Base-by-base conservation (phyloP, 2,113 vertebrate species). In the Nothobranchius kuhntae region DNA sequence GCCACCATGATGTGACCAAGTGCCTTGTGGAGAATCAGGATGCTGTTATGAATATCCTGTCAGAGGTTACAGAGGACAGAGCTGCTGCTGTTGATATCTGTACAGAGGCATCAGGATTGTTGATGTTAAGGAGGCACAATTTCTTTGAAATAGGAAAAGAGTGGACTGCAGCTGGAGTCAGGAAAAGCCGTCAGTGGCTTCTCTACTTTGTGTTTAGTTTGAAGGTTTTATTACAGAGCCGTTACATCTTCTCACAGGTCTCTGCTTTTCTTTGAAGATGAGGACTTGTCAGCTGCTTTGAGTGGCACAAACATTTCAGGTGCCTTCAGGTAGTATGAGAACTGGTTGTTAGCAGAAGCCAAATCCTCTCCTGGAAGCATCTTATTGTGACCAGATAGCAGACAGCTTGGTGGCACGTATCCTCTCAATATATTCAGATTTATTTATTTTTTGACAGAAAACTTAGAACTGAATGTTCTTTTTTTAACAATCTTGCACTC, bases 191-290 rank as follows among this genome's bases (percentile, higher is more conserved):
- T 46, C 36, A 50, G 53, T 70, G 52, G 47, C 17, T 63, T 56
- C 15, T 47, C 64, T 15, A 56, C 38, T 47, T 24, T 44, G 26
- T 14, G 26, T 75, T 71, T 67, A 42, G 51, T 71, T 62, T 62
- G 11, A 38, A 0, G 12, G 24, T 45, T 57, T 74, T 38, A 11
- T n/a, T 50, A 65, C 70, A 81, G 60, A 69, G 73, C 15, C 0
- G 2, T 52, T 61, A 36, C 50, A 44, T 81, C 77, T 54, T 63
- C 54, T 61, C 56, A 52, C 12, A 1, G 65, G 69, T 63, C 45
- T 11, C 12, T 2, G 50, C 46, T 9, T 53, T n/a, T 10, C 47
- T 73, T 84, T 89, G 71, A 82, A 84, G 75, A 54, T 58, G 40
- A 82, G 55, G 48, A 60, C 54, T 68, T 56, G 36, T 47, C 45